Conservation (phyloP, 2,113 vertebrate genomes). For the Etia nguti region DNA sequence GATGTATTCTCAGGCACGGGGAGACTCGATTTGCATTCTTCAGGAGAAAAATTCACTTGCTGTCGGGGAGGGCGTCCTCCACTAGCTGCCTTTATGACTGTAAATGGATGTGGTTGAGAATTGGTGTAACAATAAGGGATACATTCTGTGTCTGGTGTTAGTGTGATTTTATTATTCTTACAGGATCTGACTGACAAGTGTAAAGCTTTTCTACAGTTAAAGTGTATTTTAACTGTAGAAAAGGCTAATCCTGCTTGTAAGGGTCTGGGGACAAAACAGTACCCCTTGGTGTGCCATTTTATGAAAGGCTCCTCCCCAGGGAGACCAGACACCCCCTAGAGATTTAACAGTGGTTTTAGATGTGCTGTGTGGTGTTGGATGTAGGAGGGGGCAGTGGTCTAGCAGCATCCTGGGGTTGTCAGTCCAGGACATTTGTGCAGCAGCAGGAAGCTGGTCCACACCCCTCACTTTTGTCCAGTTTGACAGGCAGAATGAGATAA, state of each 20-base stretch:
- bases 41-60: not conserved
- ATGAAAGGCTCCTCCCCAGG: not conserved
- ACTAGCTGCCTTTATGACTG: not conserved
- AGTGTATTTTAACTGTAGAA: not conserved
- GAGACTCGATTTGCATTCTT: not conserved
- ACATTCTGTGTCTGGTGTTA: not conserved
- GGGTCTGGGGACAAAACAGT: not conserved
- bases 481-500: not conserved
- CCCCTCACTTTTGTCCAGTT: not conserved
- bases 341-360: not conserved
- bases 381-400: not conserved
- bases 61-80: rapidly evolving
- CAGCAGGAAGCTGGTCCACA: not conserved
- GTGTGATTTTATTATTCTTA: not conserved
- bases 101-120: rapidly evolving
- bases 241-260: not conserved
- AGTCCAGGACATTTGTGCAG: not conserved
- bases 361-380: not conserved
- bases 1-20: not conserved
- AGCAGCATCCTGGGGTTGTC: not conserved
- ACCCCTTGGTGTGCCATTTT: not conserved
- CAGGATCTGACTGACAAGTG: not conserved
- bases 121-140: not conserved
- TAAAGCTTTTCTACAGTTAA: no score
- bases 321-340: rapidly evolving